A percentile compares a stretch with the other conserved stretches of the same genome.
phyloP scores from a whole-genome alignment of 2,797 vertebrate genomes.

The Florisuga fusca region DNA sequence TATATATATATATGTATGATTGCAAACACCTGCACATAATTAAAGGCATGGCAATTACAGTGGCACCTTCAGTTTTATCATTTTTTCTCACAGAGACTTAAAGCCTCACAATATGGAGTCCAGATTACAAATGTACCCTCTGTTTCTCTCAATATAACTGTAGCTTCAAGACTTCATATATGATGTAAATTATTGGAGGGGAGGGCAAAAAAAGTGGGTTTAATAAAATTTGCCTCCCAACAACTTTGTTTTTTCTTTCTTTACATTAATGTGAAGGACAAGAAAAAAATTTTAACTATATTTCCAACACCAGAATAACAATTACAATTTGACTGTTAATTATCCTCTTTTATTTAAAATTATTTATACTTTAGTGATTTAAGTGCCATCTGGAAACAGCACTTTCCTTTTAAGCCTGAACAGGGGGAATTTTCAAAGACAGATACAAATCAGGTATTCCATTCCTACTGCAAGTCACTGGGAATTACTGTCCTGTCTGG shows the following conservation, averaged over 20 bases:
- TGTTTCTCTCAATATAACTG: not conserved
- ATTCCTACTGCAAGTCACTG: not conserved
- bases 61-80: not conserved
- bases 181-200: not conserved
- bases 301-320: not conserved
- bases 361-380: not conserved
- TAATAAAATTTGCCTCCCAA: not conserved
- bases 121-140: not conserved
- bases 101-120: not conserved
- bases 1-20: not conserved
- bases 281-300: not conserved
- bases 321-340: not conserved
- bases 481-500: not conserved
- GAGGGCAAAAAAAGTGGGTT: not conserved
- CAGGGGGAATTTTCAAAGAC: not conserved
- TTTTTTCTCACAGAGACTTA: not conserved
- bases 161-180: not conserved
- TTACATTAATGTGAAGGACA: not conserved
- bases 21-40: not conserved
- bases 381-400: not conserved
- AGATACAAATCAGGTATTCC: not conserved
- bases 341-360: not conserved
- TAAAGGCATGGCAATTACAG: not conserved
- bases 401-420: not conserved
- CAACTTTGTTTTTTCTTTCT: not conserved